These are phyloP conservation scores for Cyprichromis sp. DNA, from an alignment of 2,113 vertebrate genomes.

Conservation along the genomic window DNA sequence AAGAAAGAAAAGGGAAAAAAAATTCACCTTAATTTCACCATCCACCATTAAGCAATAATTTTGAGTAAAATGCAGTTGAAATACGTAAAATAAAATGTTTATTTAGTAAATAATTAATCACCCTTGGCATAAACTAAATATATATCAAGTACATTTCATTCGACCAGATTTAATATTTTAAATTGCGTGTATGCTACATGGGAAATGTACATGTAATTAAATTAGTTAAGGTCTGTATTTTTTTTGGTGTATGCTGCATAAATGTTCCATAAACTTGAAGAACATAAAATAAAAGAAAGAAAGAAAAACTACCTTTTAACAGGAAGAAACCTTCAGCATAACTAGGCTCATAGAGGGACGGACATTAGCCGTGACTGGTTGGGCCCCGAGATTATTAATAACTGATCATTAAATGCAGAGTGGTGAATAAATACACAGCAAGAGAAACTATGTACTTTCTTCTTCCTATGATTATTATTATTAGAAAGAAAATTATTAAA, in stretches of 20 bases:
- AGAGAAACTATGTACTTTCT: neutral
- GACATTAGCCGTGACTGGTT: neutral
- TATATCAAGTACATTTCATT: neutral
- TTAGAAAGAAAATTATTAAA: neutral
- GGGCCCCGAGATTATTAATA: neutral
- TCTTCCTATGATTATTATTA: neutral
- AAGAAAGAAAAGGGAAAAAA: neutral
- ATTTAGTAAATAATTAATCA: neutral
- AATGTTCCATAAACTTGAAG: neutral
- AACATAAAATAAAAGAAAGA: neutral
- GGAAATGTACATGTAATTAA: neutral
- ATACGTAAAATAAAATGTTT: neutral
- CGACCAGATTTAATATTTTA: neutral
- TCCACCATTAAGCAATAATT: neutral
- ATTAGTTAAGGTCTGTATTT: neutral
- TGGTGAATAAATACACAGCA: neutral
- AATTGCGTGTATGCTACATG: neutral
- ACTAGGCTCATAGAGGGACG: fast-evolving
- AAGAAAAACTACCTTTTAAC: neutral
- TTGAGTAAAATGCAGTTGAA: neutral
- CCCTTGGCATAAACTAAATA: neutral
- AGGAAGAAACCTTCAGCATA: neutral
- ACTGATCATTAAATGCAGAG: neutral
- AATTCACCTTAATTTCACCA: neutral
- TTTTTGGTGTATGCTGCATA: neutral